Base-by-base conservation (phyloP, 37 sponge, comb jelly and placozoan genomes). In the Spongilla lacustris region DNA sequence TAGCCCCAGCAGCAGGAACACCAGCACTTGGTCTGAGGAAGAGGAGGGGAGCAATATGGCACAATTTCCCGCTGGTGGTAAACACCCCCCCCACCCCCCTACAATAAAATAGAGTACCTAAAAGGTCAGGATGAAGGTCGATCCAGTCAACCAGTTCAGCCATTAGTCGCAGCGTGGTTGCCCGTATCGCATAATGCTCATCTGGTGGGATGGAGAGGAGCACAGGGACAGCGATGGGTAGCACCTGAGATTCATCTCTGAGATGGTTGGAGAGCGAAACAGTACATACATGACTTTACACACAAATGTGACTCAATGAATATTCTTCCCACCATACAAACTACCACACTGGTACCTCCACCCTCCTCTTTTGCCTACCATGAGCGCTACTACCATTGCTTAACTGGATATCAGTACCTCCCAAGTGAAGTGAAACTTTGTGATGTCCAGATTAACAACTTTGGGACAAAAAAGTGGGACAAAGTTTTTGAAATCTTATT, bases 61-160 rank as follows among this genome's bases (percentile, higher is more conserved):
- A 12, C 30, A 72, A 25, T 72, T 12, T 33, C 30, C 14, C 73
- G 3, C 28, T 31, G 6, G 29, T 9, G 2, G 22, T 69, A 25
- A 32, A 3, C 11, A 3, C 25, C n/a, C n/a, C n/a, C n/a, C n/a
- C n/a, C n/a, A n/a, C n/a, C n/a, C n/a, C n/a, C n/a, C n/a, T n/a
- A n/a, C n/a, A n/a, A n/a, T n/a, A 26, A 1, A 35, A 32, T 21
- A 19, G 34, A 46, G 22, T 26, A 90, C 91, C 81, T 36, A 90
- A 30, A 31, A 82, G 81, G 69, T 95, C 87, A 29, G 82, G 86
- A 68, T 95, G 95, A 8, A 79, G 72, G 70, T 92, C 83, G 81
- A 95, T 86, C 95, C 95, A 95, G 0, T 66, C 75, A 12, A 90
- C 76, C 4, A 95, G 83, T 36, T 84, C 81, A 21, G 83, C 84